A percentile compares a stretch with the other conserved stretches of the same genome.
These are phyloP conservation scores for Drosophila sordidula DNA, from an alignment of 2,888 invertebrate genomes.

Conservation along the genomic window DNA sequence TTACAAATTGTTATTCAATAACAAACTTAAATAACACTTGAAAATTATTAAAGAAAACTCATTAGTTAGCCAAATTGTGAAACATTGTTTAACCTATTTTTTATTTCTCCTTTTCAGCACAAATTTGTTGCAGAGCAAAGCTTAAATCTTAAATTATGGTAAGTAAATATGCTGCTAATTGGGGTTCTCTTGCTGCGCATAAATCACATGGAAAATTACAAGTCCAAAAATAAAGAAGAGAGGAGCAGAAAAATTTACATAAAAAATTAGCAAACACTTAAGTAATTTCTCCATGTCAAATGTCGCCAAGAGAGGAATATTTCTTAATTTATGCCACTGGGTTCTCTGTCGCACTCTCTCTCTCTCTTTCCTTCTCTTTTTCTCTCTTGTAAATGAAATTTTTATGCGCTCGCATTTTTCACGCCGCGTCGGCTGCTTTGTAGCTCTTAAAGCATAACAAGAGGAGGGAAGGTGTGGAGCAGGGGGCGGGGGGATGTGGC, in stretches of 20 bases:
- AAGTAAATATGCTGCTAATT: constrained; percentile 67
- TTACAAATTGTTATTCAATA: constrained; percentile 37
- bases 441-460: constrained; percentile 34
- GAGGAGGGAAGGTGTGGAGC: not conserved
- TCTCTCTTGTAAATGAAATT: constrained; percentile 55
- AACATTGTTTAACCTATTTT: constrained; percentile 11
- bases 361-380: not conserved
- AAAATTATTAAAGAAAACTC: constrained; percentile 3
- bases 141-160: constrained; percentile 67
- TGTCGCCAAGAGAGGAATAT: constrained; percentile 65
- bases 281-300: constrained; percentile 63
- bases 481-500: not conserved
- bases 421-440: constrained; percentile 58
- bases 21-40: constrained; percentile 3
- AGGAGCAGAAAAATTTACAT: constrained; percentile 57
- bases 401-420: constrained; percentile 60
- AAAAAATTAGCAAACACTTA: constrained; percentile 67
- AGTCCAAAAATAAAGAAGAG: not conserved
- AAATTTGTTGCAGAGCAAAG: constrained; percentile 36
- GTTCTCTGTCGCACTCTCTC: not conserved
- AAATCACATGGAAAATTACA: constrained; percentile 47
- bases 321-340: constrained; percentile 71
- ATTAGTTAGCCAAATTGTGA: constrained; percentile 16
- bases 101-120: constrained; percentile 45
- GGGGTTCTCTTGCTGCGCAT: constrained; percentile 30